These are phyloP conservation scores for Saccostrea echinata DNA, from an alignment of 1,140 invertebrate genomes.

Conservation along the genomic window DNA sequence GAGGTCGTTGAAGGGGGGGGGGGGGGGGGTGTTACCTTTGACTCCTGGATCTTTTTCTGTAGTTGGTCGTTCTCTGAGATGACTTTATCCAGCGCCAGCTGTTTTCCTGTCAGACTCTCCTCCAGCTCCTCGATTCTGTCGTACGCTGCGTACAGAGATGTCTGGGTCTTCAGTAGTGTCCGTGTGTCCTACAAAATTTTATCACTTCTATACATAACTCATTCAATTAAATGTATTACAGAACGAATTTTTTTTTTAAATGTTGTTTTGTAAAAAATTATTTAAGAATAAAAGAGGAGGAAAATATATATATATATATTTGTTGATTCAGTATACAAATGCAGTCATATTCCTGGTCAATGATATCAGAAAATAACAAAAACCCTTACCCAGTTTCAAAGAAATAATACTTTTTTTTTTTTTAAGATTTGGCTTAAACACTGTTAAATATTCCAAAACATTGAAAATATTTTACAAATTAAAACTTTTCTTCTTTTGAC, in stretches of 20 bases:
- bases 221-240: background rate
- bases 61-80: constrained; percentile 60
- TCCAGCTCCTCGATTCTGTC: constrained; percentile 67
- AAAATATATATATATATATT: constrained; percentile 7
- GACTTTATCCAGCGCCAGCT: constrained; percentile 67
- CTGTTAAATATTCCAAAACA: no score
- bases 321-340: background rate
- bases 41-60: background rate
- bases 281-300: background rate
- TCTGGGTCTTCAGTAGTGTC: background rate
- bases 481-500: no score
- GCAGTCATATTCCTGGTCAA: background rate
- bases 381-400: no score
- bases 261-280: background rate
- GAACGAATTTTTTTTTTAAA: background rate
- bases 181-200: constrained; percentile 50
- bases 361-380: no score
- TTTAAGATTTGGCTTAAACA: no score
- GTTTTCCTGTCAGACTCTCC: constrained; percentile 68
- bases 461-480: no score
- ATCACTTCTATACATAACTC: background rate
- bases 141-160: constrained; percentile 26
- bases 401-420: no score
- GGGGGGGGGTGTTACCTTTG: constrained; percentile 30
- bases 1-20: no score